A percentile compares a stretch with the other conserved stretches of the same genome.
Conservation (phyloP, 2,113 vertebrate species). For the Hippocampus comes region DNA sequence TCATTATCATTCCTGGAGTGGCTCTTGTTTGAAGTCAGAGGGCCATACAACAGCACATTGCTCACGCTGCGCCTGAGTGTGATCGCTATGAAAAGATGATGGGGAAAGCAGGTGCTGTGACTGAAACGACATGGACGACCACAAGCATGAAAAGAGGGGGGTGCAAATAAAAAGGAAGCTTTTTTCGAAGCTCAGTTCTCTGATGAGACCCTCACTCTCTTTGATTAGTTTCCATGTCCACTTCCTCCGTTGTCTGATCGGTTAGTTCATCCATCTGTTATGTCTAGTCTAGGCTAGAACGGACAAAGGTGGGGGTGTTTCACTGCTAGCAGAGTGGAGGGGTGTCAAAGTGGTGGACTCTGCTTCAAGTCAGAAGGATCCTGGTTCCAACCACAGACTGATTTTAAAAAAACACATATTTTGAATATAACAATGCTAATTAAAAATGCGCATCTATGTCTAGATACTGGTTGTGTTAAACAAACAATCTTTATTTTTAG, state of each 20-base stretch:
- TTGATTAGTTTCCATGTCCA: constrained; percentile 42
- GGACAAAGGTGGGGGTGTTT: constrained; percentile 1
- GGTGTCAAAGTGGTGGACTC: not conserved
- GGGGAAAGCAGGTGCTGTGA: constrained; percentile 70
- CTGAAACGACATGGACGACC: constrained; percentile 31
- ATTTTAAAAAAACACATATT: too few species aligned
- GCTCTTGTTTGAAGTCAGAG: constrained; percentile 76
- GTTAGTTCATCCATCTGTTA: constrained; percentile 19
- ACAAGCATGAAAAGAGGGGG: constrained; percentile 26
- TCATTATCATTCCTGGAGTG: constrained; percentile 80
- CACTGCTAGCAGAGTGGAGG: not conserved
- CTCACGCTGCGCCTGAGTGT: constrained; percentile 51
- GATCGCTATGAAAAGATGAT: constrained; percentile 54
- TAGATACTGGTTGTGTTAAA: too few species aligned
- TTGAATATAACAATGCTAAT: too few species aligned
- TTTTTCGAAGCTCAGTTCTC: constrained; percentile 32
- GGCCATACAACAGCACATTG: constrained; percentile 64
- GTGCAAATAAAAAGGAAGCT: constrained; percentile 7
- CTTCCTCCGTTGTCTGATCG: constrained; percentile 36
- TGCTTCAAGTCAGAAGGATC: not conserved
- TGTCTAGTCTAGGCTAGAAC: constrained; percentile 12
- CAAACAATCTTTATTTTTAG: too few species aligned
- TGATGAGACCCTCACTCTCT: constrained; percentile 24
- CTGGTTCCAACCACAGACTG: too few species aligned
- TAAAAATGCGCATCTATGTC: too few species aligned